phyloP scores from a whole-genome alignment of 1,140 invertebrate species.

The Drosophila asahinai region DNA sequence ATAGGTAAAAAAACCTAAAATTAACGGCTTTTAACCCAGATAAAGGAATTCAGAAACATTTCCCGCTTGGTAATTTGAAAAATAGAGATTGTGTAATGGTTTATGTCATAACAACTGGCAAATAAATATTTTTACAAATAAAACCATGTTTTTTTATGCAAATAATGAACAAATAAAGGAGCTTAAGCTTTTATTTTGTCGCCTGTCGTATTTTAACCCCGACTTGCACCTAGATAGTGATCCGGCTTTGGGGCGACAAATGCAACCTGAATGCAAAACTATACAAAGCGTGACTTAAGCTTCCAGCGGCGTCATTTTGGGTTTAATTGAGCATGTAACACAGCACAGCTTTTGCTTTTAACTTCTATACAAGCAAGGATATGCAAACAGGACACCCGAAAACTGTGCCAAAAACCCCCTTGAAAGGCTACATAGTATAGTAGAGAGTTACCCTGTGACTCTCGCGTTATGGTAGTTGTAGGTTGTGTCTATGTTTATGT shows the following conservation, averaged over 20 bases:
- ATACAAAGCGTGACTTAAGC: constrained; percentile 77
- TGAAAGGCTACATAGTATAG: constrained; percentile 42
- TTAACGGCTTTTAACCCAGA: too few species aligned
- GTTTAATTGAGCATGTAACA: constrained; percentile 81
- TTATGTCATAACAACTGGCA: neutral
- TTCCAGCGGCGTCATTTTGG: constrained; percentile 75
- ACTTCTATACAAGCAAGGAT: constrained; percentile 46
- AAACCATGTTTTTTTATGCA: neutral
- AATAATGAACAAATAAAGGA: too few species aligned
- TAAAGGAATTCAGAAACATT: too few species aligned
- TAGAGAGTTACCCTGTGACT: neutral
- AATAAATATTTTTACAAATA: constrained; percentile 1
- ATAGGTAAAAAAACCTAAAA: too few species aligned
- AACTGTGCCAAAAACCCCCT: constrained; percentile 21
- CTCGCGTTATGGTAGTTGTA: constrained; percentile 24
- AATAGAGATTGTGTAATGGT: too few species aligned
- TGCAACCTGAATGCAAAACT: constrained; percentile 53
- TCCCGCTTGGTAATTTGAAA: too few species aligned
- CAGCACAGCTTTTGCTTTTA: constrained; percentile 67
- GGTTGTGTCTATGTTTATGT: constrained; percentile 67
- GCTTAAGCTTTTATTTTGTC: neutral
- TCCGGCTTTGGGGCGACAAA: constrained; percentile 25
- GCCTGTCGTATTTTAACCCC: constrained; percentile 9
- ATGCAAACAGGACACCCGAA: constrained; percentile 57
- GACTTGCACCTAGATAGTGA: neutral